Evolutionary conservation across 2,113 vertebrate genomes (phyloP).

Genomic region (Spea bombifrons): DNA sequence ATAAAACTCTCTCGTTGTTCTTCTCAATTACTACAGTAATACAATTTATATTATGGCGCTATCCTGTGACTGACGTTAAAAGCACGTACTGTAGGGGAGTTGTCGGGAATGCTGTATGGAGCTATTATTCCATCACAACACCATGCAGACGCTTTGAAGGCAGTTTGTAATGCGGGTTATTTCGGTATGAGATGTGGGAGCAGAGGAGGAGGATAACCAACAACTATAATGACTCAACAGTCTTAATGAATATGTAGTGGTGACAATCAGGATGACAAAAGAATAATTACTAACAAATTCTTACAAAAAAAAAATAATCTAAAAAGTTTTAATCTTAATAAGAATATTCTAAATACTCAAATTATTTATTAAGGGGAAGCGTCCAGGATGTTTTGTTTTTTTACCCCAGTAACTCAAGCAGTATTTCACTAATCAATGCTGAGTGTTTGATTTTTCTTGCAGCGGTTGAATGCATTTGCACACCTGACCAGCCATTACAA

Average conservation of each 20-base stretch:
- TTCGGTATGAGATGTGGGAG: not conserved
- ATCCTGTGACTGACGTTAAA: not conserved
- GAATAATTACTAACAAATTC: not conserved
- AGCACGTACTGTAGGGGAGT: not conserved
- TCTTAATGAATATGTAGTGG: not conserved
- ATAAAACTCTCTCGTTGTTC: too few species aligned
- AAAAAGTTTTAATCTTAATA: not conserved
- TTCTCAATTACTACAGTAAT: too few species aligned
- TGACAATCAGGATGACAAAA: constrained; percentile 7
- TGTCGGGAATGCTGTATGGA: not conserved
- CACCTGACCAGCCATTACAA: too few species aligned
- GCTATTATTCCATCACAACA: not conserved
- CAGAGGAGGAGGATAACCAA: not conserved
- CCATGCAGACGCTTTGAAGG: constrained; percentile 9
- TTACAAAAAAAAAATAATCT: not conserved
- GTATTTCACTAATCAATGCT: too few species aligned
- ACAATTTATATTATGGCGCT: too few species aligned
- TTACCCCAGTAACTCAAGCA: too few species aligned
- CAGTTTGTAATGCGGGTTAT: not conserved
- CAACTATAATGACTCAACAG: not conserved
- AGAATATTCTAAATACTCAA: too few species aligned
- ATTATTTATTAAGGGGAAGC: too few species aligned
- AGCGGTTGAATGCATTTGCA: too few species aligned
- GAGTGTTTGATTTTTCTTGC: too few species aligned
- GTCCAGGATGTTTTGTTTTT: too few species aligned